phyloP scores from a whole-genome alignment of 2,797 vertebrate genomes.

The Cottoperca gobio region DNA sequence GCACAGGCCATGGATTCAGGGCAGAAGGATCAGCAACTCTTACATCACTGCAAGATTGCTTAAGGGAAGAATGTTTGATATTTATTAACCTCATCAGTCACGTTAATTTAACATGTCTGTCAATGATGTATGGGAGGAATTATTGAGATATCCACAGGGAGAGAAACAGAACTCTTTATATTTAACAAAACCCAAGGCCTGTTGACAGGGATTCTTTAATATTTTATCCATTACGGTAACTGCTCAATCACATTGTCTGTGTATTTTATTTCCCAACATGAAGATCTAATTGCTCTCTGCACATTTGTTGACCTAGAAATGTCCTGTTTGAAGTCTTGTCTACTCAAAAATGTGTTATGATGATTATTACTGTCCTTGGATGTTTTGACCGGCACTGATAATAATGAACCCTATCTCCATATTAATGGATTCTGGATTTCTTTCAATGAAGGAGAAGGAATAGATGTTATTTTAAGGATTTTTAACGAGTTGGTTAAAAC shows the following conservation, averaged over 20 bases:
- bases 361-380: background rate
- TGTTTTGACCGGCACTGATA: background rate
- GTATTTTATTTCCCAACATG: background rate
- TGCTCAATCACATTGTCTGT: background rate
- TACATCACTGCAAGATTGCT: slow-evolving; percentile 68
- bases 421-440: background rate
- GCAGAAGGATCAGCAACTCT: slow-evolving; percentile 44
- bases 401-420: background rate
- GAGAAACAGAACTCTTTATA: slow-evolving; percentile 17
- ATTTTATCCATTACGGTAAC: background rate
- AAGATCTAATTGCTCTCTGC: background rate
- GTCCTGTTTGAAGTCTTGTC: background rate
- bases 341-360: background rate
- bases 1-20: slow-evolving; percentile 41
- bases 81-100: slow-evolving; percentile 58
- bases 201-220: background rate
- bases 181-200: background rate
- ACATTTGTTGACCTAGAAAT: background rate
- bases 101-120: slow-evolving; percentile 51
- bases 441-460: background rate
- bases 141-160: slow-evolving; percentile 31
- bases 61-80: slow-evolving; percentile 60
- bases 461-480: background rate
- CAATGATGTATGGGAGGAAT: slow-evolving; percentile 31
- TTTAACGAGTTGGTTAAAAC: background rate